A percentile compares a stretch with the other conserved stretches of the same genome.
phyloP scores from a whole-genome alignment of 1,140 invertebrate genomes.

The Aphaenogaster ashmeadi region DNA sequence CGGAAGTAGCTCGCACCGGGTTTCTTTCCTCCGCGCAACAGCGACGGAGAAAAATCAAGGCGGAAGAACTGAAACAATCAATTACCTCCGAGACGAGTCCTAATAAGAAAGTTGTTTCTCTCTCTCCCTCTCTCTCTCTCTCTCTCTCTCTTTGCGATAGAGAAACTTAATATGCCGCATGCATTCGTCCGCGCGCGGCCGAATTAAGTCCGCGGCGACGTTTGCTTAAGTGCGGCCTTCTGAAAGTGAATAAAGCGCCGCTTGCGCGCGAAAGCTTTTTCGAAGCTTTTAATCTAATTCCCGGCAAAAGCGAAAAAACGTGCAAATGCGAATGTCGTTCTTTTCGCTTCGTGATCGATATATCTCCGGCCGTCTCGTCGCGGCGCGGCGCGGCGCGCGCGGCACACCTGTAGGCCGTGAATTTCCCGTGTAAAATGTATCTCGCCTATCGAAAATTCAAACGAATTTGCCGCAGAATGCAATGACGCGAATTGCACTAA shows the following conservation, averaged over 20 bases:
- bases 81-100: conserved; percentile 43
- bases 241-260: not conserved
- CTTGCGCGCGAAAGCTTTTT: conserved; percentile 20
- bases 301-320: not conserved
- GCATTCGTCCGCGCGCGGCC: conserved; percentile 17
- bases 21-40: not conserved
- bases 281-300: conserved; percentile 23
- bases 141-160: conserved; percentile 17
- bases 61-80: conserved; percentile 50
- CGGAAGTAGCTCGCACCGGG: not conserved
- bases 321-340: not conserved
- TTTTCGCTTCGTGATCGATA: not conserved
- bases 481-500: conserved; percentile 53
- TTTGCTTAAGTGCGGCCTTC: conserved; percentile 40
- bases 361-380: not conserved
- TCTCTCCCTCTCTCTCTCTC: not conserved
- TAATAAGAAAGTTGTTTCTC: conserved; percentile 58
- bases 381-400: not conserved
- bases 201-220: conserved; percentile 40
- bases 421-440: conserved; percentile 21
- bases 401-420: not conserved
- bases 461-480: conserved; percentile 41
- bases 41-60: conserved; percentile 52
- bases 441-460: conserved; percentile 47
- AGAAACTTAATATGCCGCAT: conserved; percentile 51